Conservation (phyloP, 2,797 vertebrate species). For the Ctenopoma multispine region DNA sequence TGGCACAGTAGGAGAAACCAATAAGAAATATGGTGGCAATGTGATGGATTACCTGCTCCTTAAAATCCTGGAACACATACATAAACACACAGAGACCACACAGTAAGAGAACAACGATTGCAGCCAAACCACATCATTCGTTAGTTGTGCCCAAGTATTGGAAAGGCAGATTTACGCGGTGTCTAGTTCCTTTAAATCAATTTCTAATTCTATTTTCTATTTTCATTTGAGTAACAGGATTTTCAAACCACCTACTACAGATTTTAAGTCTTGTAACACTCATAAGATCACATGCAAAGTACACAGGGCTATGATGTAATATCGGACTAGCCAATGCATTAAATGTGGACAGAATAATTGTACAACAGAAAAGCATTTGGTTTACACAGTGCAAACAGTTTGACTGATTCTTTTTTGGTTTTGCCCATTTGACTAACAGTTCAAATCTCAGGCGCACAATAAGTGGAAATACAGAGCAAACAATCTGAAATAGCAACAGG, state of each 20-base stretch:
- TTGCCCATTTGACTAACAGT: background rate
- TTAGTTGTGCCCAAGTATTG: conserved; percentile 7
- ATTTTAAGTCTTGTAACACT: conserved; percentile 3
- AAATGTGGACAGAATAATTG: conserved; percentile 31
- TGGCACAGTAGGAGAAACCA: conserved; percentile 88
- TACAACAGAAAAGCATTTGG: conserved; percentile 37
- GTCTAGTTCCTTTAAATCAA: background rate
- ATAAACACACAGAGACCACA: conserved; percentile 40
- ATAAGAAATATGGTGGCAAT: conserved; percentile 88
- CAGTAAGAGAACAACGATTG: conserved; percentile 14
- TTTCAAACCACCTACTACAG: background rate
- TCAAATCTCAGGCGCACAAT: background rate
- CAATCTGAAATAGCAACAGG: background rate
- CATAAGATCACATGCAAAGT: conserved; percentile 26
- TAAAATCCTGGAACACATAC: conserved; percentile 86
- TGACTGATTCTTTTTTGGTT: conserved; percentile 10
- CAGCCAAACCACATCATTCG: background rate
- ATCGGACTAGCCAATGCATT: conserved; percentile 40
- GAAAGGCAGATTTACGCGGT: too few species aligned
- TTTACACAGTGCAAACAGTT: conserved; percentile 7
- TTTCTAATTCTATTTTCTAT: background rate
- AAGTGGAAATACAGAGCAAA: conserved; percentile 6
- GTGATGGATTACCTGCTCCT: conserved; percentile 90
- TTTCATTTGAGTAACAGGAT: background rate
- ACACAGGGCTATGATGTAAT: conserved; percentile 34